Percentiles rank a stretch among this genome's conserved stretches.
phyloP scores from a whole-genome alignment of 2,113 vertebrate genomes.

The Eolophus roseicapilla region DNA sequence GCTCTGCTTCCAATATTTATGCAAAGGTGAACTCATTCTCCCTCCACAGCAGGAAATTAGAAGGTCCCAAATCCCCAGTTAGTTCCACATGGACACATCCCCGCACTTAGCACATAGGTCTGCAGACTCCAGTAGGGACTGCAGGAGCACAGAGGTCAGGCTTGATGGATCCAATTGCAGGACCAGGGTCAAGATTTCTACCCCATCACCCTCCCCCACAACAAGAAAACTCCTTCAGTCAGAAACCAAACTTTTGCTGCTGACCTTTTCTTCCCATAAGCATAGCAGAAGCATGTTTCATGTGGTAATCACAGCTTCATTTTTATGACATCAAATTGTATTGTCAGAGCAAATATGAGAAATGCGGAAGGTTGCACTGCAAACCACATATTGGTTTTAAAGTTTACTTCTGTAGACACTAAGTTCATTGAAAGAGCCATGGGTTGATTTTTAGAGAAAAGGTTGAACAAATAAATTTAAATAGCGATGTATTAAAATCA shows the following conservation, averaged over 20 bases:
- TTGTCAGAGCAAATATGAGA: neutral
- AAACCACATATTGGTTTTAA: neutral
- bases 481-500: neutral
- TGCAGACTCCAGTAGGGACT: slow-evolving; percentile 7
- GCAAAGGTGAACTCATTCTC: neutral
- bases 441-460: neutral
- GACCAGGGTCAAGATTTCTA: neutral
- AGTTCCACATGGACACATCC: slow-evolving; percentile 17
- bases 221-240: neutral
- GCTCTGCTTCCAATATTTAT: neutral
- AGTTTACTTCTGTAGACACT: neutral
- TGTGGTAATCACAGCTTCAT: neutral
- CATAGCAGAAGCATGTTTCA: neutral
- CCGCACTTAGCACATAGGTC: neutral
- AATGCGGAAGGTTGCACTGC: neutral
- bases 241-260: neutral
- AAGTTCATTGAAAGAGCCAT: neutral
- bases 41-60: neutral
- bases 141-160: slow-evolving; percentile 12
- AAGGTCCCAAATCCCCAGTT: slow-evolving; percentile 3
- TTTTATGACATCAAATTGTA: neutral
- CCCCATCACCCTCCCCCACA: neutral
- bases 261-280: neutral
- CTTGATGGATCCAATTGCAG: neutral
- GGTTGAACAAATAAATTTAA: neutral